These are phyloP conservation scores for Typhlichthys eigenmanni DNA, from an alignment of 2,797 vertebrate genomes.

Conservation along the genomic window DNA sequence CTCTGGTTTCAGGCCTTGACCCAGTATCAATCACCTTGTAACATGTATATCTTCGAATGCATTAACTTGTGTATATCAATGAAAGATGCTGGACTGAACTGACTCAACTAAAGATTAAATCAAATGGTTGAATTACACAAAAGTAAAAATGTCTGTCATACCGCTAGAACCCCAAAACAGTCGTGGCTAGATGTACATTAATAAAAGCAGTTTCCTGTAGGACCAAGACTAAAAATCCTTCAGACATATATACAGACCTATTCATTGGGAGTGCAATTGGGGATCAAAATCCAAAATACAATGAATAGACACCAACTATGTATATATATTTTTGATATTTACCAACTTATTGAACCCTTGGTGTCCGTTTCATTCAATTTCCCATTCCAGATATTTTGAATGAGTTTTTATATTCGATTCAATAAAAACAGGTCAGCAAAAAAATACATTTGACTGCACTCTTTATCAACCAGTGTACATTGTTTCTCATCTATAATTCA, in stretches of 20 bases:
- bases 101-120: conserved; percentile 71
- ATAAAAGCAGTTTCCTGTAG: conserved; percentile 27
- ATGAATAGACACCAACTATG: conserved; percentile 24
- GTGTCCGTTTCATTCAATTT: too few species aligned
- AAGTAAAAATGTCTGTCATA: conserved; percentile 21
- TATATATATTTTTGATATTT: background rate
- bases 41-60: conserved; percentile 35
- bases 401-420: too few species aligned
- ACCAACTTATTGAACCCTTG: too few species aligned
- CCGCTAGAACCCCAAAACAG: conserved; percentile 26
- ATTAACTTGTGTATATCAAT: conserved; percentile 5
- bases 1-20: conserved; percentile 28
- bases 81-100: conserved; percentile 26
- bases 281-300: conserved; percentile 36
- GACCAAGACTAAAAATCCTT: conserved; percentile 36
- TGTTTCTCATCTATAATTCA: conserved; percentile 13
- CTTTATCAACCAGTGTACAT: conserved; percentile 19
- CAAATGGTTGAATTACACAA: conserved; percentile 35
- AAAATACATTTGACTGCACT: conserved; percentile 21
- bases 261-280: conserved; percentile 54
- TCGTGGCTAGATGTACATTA: conserved; percentile 20
- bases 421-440: conserved; percentile 12
- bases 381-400: too few species aligned
- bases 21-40: conserved; percentile 43
- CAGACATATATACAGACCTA: conserved; percentile 21